These are phyloP conservation scores for Oreochromis mossambicus DNA, from an alignment of 2,797 vertebrate species.

Conservation along the genomic window DNA sequence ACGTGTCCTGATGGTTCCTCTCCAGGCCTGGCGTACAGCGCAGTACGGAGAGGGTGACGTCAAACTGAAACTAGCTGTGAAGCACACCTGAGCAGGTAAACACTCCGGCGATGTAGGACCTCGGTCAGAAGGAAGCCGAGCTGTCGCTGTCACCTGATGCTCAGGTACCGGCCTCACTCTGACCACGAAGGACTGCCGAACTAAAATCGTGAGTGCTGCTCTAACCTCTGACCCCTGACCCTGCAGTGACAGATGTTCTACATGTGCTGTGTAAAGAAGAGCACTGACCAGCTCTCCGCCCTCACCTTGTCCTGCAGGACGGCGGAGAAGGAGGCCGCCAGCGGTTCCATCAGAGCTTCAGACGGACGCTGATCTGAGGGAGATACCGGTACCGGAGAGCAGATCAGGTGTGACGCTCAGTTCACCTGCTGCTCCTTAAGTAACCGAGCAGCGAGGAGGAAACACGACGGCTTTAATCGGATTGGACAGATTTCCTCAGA, in stretches of 20 bases:
- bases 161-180: neutral
- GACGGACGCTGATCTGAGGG: neutral
- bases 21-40: neutral
- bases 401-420: neutral
- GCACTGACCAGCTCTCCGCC: neutral
- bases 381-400: fast-evolving
- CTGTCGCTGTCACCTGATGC: neutral
- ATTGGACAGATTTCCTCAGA: neutral
- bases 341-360: neutral
- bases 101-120: neutral
- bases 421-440: neutral
- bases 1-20: too few relatives aligned
- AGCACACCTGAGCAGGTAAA: neutral
- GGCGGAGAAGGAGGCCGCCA: neutral
- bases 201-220: neutral
- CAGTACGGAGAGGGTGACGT: neutral
- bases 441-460: neutral
- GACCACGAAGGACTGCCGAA: neutral
- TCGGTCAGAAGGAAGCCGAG: neutral
- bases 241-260: neutral
- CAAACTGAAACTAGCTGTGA: neutral
- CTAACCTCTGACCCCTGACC: neutral
- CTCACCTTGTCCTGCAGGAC: neutral
- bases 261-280: neutral
- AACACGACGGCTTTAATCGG: neutral